phyloP scores from a whole-genome alignment of 2,888 invertebrate genomes.

The Acanthosepion lycidas region DNA sequence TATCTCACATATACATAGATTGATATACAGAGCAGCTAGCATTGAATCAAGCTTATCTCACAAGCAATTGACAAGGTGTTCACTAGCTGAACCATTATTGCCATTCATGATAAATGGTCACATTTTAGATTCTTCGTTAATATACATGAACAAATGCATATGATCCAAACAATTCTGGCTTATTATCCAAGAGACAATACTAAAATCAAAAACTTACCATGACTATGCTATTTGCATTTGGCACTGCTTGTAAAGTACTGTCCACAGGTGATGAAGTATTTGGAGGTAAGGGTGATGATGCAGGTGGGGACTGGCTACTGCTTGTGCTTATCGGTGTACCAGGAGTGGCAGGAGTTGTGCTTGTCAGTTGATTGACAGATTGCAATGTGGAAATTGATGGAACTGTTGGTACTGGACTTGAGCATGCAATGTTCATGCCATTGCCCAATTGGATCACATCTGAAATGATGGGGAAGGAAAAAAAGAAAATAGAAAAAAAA shows the following conservation, averaged over 20 bases:
- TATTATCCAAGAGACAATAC: too few relatives aligned
- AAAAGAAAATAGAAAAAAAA: background rate
- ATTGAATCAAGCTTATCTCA: too few relatives aligned
- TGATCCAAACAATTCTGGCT: too few relatives aligned
- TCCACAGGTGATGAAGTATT: constrained; percentile 25
- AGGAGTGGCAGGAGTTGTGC: background rate
- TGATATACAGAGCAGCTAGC: too few relatives aligned
- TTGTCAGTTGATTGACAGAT: constrained; percentile 44
- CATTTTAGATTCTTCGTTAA: too few relatives aligned
- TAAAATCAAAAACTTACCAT: constrained; percentile 46
- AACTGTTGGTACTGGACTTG: constrained; percentile 40
- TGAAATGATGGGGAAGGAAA: background rate
- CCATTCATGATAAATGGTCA: too few relatives aligned
- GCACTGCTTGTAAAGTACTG: constrained; percentile 37
- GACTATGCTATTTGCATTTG: constrained; percentile 48
- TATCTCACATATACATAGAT: too few relatives aligned
- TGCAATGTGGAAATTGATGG: constrained; percentile 37
- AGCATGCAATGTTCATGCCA: constrained; percentile 40
- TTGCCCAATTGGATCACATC: constrained; percentile 39
- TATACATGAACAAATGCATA: too few relatives aligned
- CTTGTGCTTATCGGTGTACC: background rate
- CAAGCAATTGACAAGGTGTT: too few relatives aligned
- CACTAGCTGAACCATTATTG: too few relatives aligned
- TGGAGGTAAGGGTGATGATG: constrained; percentile 41
- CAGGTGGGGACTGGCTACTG: constrained; percentile 42